phyloP scores from a whole-genome alignment of 2,888 invertebrate species.

The Thysanoteuthis rhombus region DNA sequence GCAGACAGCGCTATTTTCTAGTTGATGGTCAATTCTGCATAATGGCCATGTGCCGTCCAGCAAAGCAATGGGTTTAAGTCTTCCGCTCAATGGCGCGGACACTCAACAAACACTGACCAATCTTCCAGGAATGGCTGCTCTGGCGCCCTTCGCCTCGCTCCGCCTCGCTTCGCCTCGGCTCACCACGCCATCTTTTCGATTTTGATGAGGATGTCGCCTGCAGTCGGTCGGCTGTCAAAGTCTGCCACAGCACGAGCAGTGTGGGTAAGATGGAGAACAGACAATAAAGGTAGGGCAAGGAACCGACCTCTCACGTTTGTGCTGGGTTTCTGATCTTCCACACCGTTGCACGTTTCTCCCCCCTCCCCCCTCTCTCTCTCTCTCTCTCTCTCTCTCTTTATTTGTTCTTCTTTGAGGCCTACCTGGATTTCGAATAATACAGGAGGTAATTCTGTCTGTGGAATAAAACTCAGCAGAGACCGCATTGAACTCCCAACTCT shows the following conservation, averaged over 20 bases:
- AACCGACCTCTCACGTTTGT: not conserved
- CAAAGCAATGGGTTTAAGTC: not conserved
- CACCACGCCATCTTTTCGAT: not conserved
- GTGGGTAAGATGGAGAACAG: not conserved
- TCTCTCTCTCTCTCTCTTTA: not conserved
- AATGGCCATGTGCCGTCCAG: not conserved
- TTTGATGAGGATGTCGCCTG: conserved; percentile 12
- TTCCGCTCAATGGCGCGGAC: not conserved
- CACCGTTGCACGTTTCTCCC: not conserved
- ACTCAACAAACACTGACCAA: not conserved
- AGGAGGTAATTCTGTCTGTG: too few species aligned
- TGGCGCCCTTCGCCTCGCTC: not conserved
- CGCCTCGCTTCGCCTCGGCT: not conserved
- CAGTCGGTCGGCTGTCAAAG: not conserved
- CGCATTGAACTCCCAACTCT: not conserved
- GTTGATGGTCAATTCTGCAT: not conserved
- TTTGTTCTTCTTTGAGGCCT: not conserved
- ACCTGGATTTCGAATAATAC: not conserved
- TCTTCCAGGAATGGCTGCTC: not conserved
- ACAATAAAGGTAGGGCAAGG: not conserved
- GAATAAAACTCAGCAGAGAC: not conserved
- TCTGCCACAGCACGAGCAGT: not conserved
- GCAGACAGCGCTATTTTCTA: not conserved
- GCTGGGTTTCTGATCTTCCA: not conserved
- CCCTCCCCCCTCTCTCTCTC: not conserved